Percentiles rank a stretch among this genome's conserved stretches.
Evolutionary conservation across 53 echinoderm and acorn worm species (phyloP).

Genomic region (Mesocentrotus franciscanus): DNA sequence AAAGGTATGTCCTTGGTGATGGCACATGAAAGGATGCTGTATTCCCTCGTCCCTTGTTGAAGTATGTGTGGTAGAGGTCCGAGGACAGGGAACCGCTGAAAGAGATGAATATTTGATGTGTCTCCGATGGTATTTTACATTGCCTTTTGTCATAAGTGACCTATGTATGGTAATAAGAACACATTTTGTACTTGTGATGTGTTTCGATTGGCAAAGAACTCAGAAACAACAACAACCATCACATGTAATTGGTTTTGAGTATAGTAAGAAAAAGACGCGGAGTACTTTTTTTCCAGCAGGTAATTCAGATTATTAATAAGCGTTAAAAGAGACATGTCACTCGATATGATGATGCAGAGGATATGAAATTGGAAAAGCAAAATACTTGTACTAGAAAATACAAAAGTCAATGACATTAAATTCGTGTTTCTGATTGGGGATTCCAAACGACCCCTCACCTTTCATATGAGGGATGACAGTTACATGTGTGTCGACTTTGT

Average conservation of each 20-base stretch:
- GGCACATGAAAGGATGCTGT: neutral
- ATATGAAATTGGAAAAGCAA: too few species aligned
- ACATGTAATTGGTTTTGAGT: too few species aligned
- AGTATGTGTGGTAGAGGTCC: neutral
- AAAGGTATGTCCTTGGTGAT: neutral
- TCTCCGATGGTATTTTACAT: neutral
- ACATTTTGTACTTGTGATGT: neutral
- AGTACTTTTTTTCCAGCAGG: too few species aligned
- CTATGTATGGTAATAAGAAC: neutral
- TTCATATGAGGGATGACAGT: neutral
- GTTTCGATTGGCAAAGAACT: too few species aligned
- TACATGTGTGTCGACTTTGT: neutral
- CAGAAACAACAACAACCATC: too few species aligned
- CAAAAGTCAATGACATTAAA: too few species aligned
- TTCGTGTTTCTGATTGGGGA: neutral
- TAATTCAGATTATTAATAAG: too few species aligned
- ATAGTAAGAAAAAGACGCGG: too few species aligned
- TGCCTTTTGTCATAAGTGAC: neutral
- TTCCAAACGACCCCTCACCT: neutral
- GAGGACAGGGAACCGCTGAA: neutral
- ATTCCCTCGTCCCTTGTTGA: neutral
- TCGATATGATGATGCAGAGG: too few species aligned
- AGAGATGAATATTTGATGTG: neutral
- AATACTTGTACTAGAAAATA: too few species aligned
- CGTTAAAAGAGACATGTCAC: too few species aligned